Conservation (phyloP, 2,113 vertebrate species). For the Pituophis catenifer region DNA sequence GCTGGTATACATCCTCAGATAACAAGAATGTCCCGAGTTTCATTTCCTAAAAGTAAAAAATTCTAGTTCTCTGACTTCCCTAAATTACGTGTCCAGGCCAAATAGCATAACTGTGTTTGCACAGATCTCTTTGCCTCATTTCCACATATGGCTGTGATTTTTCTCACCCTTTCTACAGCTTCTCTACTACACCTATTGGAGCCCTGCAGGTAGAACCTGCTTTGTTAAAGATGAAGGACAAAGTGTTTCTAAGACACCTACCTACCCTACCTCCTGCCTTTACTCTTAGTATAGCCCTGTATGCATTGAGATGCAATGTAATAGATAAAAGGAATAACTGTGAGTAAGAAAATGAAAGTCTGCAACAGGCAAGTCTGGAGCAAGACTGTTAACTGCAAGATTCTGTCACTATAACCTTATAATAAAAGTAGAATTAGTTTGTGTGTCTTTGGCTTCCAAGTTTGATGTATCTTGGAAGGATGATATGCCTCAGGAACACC, state of each 20-base stretch:
- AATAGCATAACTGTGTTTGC: background rate
- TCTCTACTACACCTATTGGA: background rate
- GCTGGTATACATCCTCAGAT: background rate
- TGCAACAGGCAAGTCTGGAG: background rate
- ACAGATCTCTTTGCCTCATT: background rate
- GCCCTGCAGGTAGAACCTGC: background rate
- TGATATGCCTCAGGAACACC: background rate
- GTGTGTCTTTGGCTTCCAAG: background rate
- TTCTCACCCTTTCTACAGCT: background rate
- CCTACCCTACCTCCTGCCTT: background rate
- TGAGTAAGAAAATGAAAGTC: background rate
- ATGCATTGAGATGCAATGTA: background rate
- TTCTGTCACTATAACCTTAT: background rate
- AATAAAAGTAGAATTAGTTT: background rate
- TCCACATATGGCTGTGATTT: background rate
- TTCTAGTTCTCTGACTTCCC: background rate
- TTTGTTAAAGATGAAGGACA: background rate
- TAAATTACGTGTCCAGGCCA: background rate
- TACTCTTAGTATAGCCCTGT: background rate
- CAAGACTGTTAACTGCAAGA: background rate
- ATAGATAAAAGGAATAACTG: background rate
- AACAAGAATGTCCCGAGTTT: background rate
- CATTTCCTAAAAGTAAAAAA: background rate
- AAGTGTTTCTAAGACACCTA: background rate
- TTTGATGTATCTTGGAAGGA: background rate